A percentile compares a stretch with the other conserved stretches of the same genome.
Evolutionary conservation across 2,797 vertebrate genomes (phyloP).

Genomic region (Falco berigora): DNA sequence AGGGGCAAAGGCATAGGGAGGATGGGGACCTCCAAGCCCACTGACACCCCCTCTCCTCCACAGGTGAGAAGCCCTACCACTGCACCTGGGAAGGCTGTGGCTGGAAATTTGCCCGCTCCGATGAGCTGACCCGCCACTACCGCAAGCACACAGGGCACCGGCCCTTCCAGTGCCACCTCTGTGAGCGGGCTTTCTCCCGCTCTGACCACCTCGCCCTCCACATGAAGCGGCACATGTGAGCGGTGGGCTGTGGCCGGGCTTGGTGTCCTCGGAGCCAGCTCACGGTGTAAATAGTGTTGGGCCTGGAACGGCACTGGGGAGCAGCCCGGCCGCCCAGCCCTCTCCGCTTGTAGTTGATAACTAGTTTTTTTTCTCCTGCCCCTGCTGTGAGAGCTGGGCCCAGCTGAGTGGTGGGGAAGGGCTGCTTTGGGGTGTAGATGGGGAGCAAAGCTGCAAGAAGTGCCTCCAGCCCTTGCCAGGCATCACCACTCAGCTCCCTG

Average conservation of each 20-base stretch:
- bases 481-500: neutral
- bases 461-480: neutral
- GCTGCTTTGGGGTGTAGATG: neutral
- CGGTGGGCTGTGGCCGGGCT: neutral
- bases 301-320: neutral
- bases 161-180: slow-evolving; percentile 91
- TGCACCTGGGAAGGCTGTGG: slow-evolving; percentile 95
- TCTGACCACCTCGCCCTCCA: slow-evolving; percentile 91
- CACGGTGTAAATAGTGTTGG: slow-evolving; percentile 25
- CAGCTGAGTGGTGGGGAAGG: neutral
- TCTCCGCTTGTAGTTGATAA: slow-evolving; percentile 39
- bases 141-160: slow-evolving; percentile 90
- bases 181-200: slow-evolving; percentile 89
- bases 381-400: slow-evolving; percentile 13
- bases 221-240: slow-evolving; percentile 94
- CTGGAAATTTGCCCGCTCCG: slow-evolving; percentile 92
- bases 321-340: neutral
- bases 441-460: neutral
- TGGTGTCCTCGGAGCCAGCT: neutral
- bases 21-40: neutral
- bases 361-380: slow-evolving; percentile 4
- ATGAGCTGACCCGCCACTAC: slow-evolving; percentile 90
- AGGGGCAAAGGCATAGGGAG: neutral
- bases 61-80: slow-evolving; percentile 93
- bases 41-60: neutral